phyloP scores from a whole-genome alignment of 2,797 vertebrate species.

The Pampus argenteus region DNA sequence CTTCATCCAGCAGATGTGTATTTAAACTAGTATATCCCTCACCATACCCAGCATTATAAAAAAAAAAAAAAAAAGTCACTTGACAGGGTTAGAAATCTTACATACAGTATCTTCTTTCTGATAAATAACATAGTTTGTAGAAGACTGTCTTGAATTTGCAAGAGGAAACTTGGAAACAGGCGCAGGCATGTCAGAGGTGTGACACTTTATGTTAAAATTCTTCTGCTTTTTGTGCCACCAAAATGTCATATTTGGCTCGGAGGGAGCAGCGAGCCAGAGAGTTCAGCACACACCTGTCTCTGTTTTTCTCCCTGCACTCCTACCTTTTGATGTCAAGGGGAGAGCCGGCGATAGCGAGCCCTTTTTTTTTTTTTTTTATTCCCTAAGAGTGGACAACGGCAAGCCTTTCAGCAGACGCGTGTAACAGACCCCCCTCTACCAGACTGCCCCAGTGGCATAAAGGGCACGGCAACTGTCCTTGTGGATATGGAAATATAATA shows the following conservation, averaged over 20 bases:
- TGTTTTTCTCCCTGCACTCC: slow-evolving; percentile 49
- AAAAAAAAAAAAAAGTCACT: slow-evolving; percentile 33
- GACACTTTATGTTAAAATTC: slow-evolving; percentile 68
- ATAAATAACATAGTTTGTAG: slow-evolving; percentile 18
- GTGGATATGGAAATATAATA: slow-evolving; percentile 46
- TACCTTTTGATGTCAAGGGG: slow-evolving; percentile 66
- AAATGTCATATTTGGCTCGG: slow-evolving; percentile 68
- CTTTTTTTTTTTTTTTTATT: slow-evolving; percentile 56
- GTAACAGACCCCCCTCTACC: slow-evolving; percentile 40
- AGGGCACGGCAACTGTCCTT: slow-evolving; percentile 46
- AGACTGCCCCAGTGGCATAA: slow-evolving; percentile 26
- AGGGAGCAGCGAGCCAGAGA: slow-evolving; percentile 56
- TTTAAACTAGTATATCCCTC: slow-evolving; percentile 16
- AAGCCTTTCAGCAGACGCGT: slow-evolving; percentile 43
- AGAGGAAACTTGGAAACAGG: slow-evolving; percentile 41
- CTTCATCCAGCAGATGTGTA: background rate
- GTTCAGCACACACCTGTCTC: slow-evolving; percentile 74
- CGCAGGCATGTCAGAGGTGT: slow-evolving; percentile 51
- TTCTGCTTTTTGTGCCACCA: slow-evolving; percentile 61
- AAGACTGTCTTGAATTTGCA: slow-evolving; percentile 19
- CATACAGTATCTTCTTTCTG: background rate
- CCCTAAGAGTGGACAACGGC: slow-evolving; percentile 49
- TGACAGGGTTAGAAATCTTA: background rate
- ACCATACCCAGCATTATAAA: slow-evolving; percentile 24
- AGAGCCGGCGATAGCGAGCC: slow-evolving; percentile 38